phyloP scores from a whole-genome alignment of 2,113 vertebrate species.

The Atrichornis clamosus region DNA sequence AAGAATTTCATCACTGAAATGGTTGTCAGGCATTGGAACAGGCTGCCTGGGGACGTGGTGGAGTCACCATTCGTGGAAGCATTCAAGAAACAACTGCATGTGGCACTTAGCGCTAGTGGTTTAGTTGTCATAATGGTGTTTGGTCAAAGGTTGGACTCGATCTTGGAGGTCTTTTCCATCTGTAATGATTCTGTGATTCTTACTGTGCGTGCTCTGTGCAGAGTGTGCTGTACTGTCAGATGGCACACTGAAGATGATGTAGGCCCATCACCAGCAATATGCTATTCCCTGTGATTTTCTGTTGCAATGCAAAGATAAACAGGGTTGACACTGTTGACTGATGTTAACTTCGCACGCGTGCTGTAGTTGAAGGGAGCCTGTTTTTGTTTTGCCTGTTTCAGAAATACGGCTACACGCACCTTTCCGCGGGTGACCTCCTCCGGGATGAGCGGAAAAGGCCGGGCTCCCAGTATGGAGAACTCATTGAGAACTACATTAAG shows the following conservation, averaged over 20 bases:
- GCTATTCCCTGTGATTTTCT: not conserved
- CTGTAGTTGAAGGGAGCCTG: not conserved
- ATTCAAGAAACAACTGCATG: not conserved
- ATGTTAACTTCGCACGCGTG: not conserved
- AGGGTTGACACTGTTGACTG: not conserved
- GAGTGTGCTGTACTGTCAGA: not conserved
- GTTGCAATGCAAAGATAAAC: not conserved
- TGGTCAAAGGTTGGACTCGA: not conserved
- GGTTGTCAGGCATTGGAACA: not conserved
- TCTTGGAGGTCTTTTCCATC: not conserved
- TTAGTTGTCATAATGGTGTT: not conserved
- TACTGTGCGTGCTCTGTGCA: not conserved
- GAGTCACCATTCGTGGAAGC: not conserved
- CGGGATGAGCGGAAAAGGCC: conserved; percentile 87
- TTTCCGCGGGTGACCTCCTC: conserved; percentile 95
- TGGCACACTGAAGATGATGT: not conserved
- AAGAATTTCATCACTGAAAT: not conserved
- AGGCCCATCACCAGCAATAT: not conserved
- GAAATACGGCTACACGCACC: conserved; percentile 91
- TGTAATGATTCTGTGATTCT: not conserved
- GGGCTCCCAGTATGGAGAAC: conserved; percentile 86
- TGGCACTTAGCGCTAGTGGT: not conserved
- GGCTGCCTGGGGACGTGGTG: not conserved
- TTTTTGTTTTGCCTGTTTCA: conserved; percentile 48
- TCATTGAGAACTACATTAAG: conserved; percentile 90